Percentiles rank a stretch among this genome's conserved stretches.
Conservation (phyloP, 1,140 invertebrate genomes). For the Laupala kohalensis region DNA sequence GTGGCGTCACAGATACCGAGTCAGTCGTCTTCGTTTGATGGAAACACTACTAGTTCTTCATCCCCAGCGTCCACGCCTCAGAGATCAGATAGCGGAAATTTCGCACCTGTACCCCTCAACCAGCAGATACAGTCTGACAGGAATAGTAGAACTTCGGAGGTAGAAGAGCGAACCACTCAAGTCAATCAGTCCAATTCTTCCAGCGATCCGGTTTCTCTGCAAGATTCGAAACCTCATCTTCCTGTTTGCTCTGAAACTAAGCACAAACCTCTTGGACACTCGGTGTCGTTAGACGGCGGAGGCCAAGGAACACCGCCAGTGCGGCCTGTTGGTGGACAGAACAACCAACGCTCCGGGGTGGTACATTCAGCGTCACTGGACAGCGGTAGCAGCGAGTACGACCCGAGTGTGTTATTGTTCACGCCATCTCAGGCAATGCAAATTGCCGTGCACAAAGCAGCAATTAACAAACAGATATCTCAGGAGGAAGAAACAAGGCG, state of each 20-base stretch:
- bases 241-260: neutral
- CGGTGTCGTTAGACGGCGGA: slow-evolving; percentile 1
- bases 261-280: neutral
- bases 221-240: neutral
- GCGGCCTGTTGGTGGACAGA: neutral
- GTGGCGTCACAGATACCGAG: too few relatives aligned
- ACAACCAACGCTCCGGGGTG: neutral
- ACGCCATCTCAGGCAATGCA: slow-evolving; percentile 29
- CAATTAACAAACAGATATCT: slow-evolving; percentile 31
- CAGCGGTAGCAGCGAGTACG: slow-evolving; percentile 18
- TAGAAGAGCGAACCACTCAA: neutral
- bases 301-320: neutral
- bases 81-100: slow-evolving; percentile 5
- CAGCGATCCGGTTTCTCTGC: neutral
- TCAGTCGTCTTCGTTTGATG: neutral
- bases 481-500: slow-evolving; percentile 24
- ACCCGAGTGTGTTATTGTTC: slow-evolving; percentile 27
- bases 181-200: neutral
- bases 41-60: neutral
- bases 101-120: neutral
- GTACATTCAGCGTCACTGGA: slow-evolving; percentile 12
- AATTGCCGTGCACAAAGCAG: slow-evolving; percentile 31
- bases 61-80: slow-evolving; percentile 10
- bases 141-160: neutral
- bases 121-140: neutral